These are phyloP conservation scores for Heloderma charlesbogerti DNA, from an alignment of 2,113 vertebrate genomes.

Conservation along the genomic window DNA sequence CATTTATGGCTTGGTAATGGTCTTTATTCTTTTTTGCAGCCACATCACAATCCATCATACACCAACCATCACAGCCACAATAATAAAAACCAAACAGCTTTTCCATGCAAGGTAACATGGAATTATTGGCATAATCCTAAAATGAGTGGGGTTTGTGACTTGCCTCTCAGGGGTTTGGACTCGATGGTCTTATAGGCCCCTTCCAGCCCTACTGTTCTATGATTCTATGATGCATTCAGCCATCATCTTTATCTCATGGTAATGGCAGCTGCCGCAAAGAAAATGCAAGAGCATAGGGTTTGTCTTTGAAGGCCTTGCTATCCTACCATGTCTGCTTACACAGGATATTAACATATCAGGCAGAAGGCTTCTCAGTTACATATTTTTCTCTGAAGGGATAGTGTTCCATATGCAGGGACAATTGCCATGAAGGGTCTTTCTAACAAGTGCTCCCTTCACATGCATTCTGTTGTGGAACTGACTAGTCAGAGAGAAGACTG, in stretches of 20 bases:
- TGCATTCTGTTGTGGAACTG: neutral
- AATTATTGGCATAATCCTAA: conserved; percentile 43
- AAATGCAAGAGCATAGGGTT: neutral
- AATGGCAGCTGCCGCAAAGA: neutral
- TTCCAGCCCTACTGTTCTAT: too few species aligned
- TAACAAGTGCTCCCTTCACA: neutral
- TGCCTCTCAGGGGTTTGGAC: conserved; percentile 29
- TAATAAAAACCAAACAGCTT: conserved; percentile 46
- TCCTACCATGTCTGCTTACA: neutral
- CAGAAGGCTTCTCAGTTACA: neutral
- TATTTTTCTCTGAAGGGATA: neutral
- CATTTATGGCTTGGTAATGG: neutral
- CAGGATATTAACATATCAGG: neutral
- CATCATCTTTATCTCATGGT: neutral
- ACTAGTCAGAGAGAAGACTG: neutral
- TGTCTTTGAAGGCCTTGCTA: neutral
- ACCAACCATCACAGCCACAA: too few species aligned
- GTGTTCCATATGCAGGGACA: neutral
- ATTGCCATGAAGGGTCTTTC: neutral
- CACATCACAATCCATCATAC: too few species aligned
- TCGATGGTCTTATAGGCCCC: too few species aligned
- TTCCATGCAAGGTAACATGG: conserved; percentile 21
- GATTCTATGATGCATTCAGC: neutral
- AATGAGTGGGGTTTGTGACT: conserved; percentile 25
- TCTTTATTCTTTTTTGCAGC: neutral